phyloP scores from a whole-genome alignment of 2,888 invertebrate genomes.

The Papilio elwesi region DNA sequence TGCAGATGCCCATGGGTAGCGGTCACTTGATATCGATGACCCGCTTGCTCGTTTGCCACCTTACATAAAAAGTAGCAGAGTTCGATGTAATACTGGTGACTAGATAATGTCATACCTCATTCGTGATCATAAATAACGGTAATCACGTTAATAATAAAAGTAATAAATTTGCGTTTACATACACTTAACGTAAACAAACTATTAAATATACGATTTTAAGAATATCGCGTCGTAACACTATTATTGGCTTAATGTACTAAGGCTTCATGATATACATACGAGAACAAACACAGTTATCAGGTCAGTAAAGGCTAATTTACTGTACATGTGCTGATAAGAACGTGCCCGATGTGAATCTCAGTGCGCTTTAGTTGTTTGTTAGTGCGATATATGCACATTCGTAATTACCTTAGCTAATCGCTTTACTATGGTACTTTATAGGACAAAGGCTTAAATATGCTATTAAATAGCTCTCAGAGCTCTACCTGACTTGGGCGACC shows the following conservation, averaged over 20 bases:
- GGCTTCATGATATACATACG: constrained; percentile 2
- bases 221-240: neutral
- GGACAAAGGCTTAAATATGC: neutral
- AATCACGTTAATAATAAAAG: neutral
- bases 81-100: neutral
- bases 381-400: neutral
- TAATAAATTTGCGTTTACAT: constrained; percentile 2
- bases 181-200: neutral
- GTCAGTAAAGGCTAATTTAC: neutral
- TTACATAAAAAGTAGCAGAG: too few relatives aligned
- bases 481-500: too few relatives aligned
- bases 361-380: neutral
- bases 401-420: neutral
- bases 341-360: neutral
- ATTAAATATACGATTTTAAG: constrained; percentile 9
- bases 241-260: constrained; percentile 4
- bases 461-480: neutral
- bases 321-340: neutral
- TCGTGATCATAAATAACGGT: neutral
- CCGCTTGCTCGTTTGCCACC: too few relatives aligned
- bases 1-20: too few relatives aligned
- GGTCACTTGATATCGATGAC: too few relatives aligned
- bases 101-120: neutral
- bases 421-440: neutral
- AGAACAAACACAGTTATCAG: constrained; percentile 7